Percentiles rank a stretch among this genome's conserved stretches.
Conservation (phyloP, 2,888 invertebrate genomes). For the Drosophila infuscata region DNA sequence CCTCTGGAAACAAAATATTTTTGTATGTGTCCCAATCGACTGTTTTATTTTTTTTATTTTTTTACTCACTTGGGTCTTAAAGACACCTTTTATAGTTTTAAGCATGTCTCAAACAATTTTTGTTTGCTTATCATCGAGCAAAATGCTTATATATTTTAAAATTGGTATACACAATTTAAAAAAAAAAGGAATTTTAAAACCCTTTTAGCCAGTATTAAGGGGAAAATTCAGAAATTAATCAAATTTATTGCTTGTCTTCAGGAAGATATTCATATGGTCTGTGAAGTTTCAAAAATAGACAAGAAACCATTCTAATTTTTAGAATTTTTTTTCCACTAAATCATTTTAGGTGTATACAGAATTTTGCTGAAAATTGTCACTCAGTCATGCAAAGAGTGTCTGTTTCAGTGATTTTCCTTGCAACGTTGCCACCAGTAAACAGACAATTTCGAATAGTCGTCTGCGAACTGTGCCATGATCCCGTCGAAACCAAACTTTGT, state of each 20-base stretch:
- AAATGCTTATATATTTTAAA: not conserved
- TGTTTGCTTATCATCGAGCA: constrained; percentile 25
- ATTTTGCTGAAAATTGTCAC: constrained; percentile 36
- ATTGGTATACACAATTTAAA: not conserved
- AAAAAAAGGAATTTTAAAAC: not conserved
- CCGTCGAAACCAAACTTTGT: not conserved
- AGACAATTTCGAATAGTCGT: not conserved
- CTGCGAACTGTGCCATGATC: not conserved
- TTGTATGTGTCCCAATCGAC: constrained; percentile 33
- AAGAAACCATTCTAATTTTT: not conserved
- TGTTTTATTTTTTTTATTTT: constrained; percentile 21
- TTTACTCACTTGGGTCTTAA: constrained; percentile 31
- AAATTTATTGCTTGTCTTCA: not conserved
- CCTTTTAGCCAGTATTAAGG: not conserved
- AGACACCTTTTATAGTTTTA: constrained; percentile 40
- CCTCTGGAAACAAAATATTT: constrained; percentile 65
- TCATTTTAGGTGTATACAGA: not conserved
- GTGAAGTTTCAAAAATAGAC: not conserved
- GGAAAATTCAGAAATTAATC: no score
- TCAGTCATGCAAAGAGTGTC: constrained; percentile 46
- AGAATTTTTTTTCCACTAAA: not conserved
- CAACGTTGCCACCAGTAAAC: not conserved
- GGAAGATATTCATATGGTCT: not conserved
- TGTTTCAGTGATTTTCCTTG: not conserved
- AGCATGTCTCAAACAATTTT: not conserved